Evolutionary conservation across 1,140 invertebrate genomes (phyloP), one percentile per base, ranked within the genome.

Genomic region (Leptestheria dahalacensis): DNA sequence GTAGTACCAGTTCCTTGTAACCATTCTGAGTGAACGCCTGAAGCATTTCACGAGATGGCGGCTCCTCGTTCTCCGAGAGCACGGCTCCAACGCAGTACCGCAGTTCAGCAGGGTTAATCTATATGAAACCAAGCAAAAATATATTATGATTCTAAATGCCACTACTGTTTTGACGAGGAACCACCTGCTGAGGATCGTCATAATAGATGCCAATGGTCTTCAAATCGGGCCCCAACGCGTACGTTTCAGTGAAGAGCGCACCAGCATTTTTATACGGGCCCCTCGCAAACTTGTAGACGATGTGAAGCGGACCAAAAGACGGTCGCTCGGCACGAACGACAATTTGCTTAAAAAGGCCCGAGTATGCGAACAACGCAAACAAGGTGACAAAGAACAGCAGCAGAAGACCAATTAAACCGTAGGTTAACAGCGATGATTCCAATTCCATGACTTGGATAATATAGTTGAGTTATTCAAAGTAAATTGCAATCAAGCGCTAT

Each of bases 161-260:
- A n/a, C n/a, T n/a, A n/a, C n/a, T n/a, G n/a, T n/a, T n/a, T n/a
- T n/a, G n/a, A n/a, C n/a, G n/a, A n/a, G n/a, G n/a, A n/a, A n/a
- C n/a, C n/a, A 74, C 73, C 67, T 68, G 64, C 53, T 72, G 64
- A 0, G 74, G 73, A 62, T 75, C 70, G 59, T 75, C 74, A 63
- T 75, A 75, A 64, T 73, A 74, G 9, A 75, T 66, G n/a, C 73
- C 73, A 23, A 75, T 58, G 23, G 64, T 66, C 53, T 67, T 68
- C 51, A 70, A 66, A 21, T 69, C 58, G 4, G 73, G 72, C 20
- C 66, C 65, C n/a, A 73, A 58, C 11, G 61, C 64, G 46, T 68
- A 66, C 1, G 68, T 65, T 64, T 75, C 70, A 1, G 70, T 70
- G 63, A 74, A 75, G 10, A 72, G 51, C 4, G 65, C 64, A 1